These are phyloP conservation scores for Hylaeus anthracinus DNA, from an alignment of 1,140 invertebrate species.

Conservation along the genomic window DNA sequence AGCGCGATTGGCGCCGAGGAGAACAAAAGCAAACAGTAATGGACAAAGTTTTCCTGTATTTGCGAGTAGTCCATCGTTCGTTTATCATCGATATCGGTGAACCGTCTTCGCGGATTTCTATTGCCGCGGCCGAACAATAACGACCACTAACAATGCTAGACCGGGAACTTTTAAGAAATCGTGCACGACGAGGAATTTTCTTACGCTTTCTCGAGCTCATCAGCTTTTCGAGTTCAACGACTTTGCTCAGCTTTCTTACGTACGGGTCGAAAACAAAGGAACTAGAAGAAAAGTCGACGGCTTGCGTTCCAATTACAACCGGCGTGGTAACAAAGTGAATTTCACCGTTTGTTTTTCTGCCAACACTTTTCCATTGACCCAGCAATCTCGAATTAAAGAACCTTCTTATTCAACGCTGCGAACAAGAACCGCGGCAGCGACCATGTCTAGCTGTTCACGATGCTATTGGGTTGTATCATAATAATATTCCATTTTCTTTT, in stretches of 20 bases:
- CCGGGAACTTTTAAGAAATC: constrained; percentile 34
- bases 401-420: background rate
- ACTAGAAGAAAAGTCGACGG: constrained; percentile 41
- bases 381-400: constrained; percentile 32
- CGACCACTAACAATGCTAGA: constrained; percentile 11
- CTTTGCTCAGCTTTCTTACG: constrained; percentile 41
- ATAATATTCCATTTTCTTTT: too few species aligned
- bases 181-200: constrained; percentile 25
- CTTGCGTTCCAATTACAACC: constrained; percentile 51
- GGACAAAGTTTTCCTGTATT: background rate
- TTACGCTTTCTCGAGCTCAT: constrained; percentile 36
- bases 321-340: constrained; percentile 53
- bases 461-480: background rate
- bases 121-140: background rate
- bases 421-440: background rate
- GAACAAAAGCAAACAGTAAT: background rate
- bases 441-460: background rate
- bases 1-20: too few species aligned
- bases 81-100: background rate
- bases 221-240: constrained; percentile 48
- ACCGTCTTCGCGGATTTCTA: constrained; percentile 1
- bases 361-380: constrained; percentile 15
- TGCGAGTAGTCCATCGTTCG: background rate
- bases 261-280: constrained; percentile 44
- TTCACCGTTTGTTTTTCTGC: constrained; percentile 45